Evolutionary conservation across 2,113 vertebrate species (phyloP).

Genomic region (Amia ocellicauda): DNA sequence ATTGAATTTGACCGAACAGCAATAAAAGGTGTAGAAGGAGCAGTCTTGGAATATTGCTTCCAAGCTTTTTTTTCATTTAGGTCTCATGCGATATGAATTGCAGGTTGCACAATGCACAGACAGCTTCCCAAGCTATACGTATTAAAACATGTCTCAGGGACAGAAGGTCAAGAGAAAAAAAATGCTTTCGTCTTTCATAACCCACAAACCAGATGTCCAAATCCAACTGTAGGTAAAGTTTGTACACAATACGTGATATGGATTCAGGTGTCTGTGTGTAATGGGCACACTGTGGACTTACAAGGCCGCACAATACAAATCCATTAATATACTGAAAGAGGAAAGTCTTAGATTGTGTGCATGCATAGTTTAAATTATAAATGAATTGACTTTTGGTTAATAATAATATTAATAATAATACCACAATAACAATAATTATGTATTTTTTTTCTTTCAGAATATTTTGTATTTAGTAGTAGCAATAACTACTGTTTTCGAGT

Average conservation of each 20-base stretch:
- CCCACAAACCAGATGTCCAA: conserved; percentile 2
- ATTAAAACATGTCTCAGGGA: conserved; percentile 1
- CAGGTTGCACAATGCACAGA: neutral
- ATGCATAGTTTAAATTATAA: too few species aligned
- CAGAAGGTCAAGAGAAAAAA: conserved; percentile 1
- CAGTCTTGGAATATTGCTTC: neutral
- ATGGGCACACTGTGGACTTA: neutral
- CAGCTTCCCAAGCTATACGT: neutral
- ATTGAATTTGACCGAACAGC: neutral
- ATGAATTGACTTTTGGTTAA: too few species aligned
- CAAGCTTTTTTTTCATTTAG: neutral
- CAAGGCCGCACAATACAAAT: too few species aligned
- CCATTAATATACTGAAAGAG: too few species aligned
- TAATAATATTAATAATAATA: too few species aligned
- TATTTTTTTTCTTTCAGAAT: too few species aligned
- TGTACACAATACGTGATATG: neutral
- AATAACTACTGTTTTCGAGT: too few species aligned
- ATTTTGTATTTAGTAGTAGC: too few species aligned
- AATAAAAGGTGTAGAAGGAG: neutral
- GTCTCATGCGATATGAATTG: neutral
- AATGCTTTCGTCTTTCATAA: neutral
- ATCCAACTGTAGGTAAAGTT: neutral
- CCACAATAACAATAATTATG: too few species aligned
- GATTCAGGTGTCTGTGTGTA: neutral
- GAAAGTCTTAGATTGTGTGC: too few species aligned